Evolutionary conservation across 2,888 invertebrate genomes (phyloP).

Genomic region (Euproctis similis): DNA sequence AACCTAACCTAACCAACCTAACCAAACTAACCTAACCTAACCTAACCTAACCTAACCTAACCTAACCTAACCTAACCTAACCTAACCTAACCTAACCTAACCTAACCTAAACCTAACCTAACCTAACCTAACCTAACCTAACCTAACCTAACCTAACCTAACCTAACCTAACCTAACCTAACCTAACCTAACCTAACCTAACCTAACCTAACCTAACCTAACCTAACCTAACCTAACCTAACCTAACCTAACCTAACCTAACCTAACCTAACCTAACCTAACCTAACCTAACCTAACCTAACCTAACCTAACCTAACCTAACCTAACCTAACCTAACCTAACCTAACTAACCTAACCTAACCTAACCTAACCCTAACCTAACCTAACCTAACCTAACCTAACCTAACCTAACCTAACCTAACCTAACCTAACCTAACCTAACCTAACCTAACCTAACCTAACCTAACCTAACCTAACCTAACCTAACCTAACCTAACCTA

Average conservation of each 20-base stretch:
- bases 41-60: conserved; percentile 11
- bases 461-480: conserved; percentile 24
- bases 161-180: conserved; percentile 7
- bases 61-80: conserved; percentile 7
- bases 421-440: conserved; percentile 18
- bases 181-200: conserved; percentile 7
- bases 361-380: conserved; percentile 15
- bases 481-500: conserved; percentile 22
- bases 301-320: conserved; percentile 2
- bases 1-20: conserved; percentile 3
- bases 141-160: conserved; percentile 3
- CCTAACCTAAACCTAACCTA: conserved; percentile 6
- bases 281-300: conserved; percentile 5
- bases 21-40: conserved; percentile 7
- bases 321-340: conserved; percentile 2
- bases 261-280: conserved; percentile 3
- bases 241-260: conserved; percentile 3
- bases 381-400: conserved; percentile 12
- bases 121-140: conserved; percentile 4
- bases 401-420: conserved; percentile 23
- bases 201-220: conserved; percentile 7
- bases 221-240: conserved; percentile 3
- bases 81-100: conserved; percentile 6
- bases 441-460: conserved; percentile 22
- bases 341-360: neutral